A percentile compares a stretch with the other conserved stretches of the same genome.
Evolutionary conservation across 2,113 vertebrate genomes (phyloP).

Genomic region (Gymnorhina tibicen): DNA sequence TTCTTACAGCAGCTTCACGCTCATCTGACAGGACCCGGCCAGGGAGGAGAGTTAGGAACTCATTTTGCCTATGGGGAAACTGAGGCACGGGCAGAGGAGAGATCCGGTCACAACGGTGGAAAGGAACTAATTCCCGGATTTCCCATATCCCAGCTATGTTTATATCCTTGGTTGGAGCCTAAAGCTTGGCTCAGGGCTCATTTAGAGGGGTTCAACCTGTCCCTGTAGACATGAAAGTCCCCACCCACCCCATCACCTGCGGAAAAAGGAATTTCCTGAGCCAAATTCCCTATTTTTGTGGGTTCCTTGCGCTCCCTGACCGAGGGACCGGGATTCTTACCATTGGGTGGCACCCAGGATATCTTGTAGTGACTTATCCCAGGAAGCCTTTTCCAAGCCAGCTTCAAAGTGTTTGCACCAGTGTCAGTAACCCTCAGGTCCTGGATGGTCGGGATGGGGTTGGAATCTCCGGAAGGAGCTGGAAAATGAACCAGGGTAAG

Average conservation of each 20-base stretch:
- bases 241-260: accelerated
- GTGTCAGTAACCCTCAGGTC: conserved; percentile 77
- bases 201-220: not conserved
- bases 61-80: not conserved
- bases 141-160: not conserved
- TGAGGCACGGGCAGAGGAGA: not conserved
- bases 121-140: not conserved
- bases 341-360: conserved; percentile 77
- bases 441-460: conserved; percentile 63
- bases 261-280: not conserved
- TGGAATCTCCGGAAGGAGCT: conserved; percentile 58
- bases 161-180: not conserved
- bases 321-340: conserved; percentile 21
- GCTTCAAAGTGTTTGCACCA: conserved; percentile 69
- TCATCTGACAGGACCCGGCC: not conserved
- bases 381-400: conserved; percentile 80
- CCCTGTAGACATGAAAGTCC: accelerated
- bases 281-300: not conserved
- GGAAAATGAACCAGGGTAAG: conserved; percentile 17
- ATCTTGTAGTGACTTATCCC: conserved; percentile 79
- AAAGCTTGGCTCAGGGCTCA: not conserved
- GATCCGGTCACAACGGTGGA: not conserved
- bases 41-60: not conserved
- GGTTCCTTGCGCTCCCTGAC: not conserved
- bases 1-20: not conserved